Percentiles rank a stretch among this genome's conserved stretches.
Evolutionary conservation across 1,140 invertebrate species (phyloP).

Genomic region (Coptotermes formosanus): DNA sequence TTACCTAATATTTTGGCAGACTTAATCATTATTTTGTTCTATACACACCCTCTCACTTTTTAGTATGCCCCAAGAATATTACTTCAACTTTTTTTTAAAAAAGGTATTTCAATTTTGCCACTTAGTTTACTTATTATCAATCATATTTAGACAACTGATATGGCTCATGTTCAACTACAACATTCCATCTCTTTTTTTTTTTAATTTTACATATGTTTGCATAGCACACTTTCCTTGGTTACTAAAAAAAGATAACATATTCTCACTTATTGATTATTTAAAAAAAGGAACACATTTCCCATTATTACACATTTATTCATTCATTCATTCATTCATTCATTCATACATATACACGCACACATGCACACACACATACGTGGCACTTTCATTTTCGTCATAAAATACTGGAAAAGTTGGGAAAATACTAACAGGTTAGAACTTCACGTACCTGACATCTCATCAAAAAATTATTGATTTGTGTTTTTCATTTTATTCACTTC

Average conservation of each 20-base stretch:
- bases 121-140: slow-evolving; percentile 26
- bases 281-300: too few species aligned
- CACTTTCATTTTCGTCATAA: slow-evolving; percentile 34
- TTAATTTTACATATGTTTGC: too few species aligned
- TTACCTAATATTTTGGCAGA: slow-evolving; percentile 22
- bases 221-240: too few species aligned
- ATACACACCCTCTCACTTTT: slow-evolving; percentile 17
- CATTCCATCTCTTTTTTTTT: slow-evolving; percentile 26
- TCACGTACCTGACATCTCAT: too few species aligned
- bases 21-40: slow-evolving; percentile 9
- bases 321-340: too few species aligned
- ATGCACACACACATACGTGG: slow-evolving; percentile 27
- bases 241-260: too few species aligned
- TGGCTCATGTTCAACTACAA: slow-evolving; percentile 26
- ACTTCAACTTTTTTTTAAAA: background rate
- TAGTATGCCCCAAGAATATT: slow-evolving; percentile 16
- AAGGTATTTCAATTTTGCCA: slow-evolving; percentile 25
- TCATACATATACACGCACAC: background rate
- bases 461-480: background rate
- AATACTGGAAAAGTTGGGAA: slow-evolving; percentile 34
- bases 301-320: background rate
- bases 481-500: background rate
- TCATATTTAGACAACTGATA: slow-evolving; percentile 31
- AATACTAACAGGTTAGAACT: slow-evolving; percentile 18
- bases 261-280: too few species aligned